A percentile compares a stretch with the other conserved stretches of the same genome.
These are phyloP conservation scores for Zingel zingel DNA, from an alignment of 2,113 vertebrate species.

Conservation along the genomic window DNA sequence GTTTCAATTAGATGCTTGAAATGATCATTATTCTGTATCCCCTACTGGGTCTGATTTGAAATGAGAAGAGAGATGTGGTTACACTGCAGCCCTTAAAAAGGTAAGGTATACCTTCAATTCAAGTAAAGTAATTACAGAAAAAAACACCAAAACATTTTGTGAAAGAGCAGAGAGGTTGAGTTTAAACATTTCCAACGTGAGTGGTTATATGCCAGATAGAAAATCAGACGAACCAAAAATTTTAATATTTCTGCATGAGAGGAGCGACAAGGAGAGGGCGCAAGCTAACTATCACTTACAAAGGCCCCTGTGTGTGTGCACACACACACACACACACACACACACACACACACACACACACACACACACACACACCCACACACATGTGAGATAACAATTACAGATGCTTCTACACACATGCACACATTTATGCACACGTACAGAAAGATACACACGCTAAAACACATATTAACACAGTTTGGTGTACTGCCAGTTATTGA, in stretches of 20 bases:
- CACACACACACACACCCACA: no score
- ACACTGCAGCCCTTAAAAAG: conserved; percentile 2
- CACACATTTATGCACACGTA: background rate
- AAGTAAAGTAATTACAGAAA: conserved; percentile 9
- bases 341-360: background rate
- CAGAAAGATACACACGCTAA: background rate
- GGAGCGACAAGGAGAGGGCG: conserved; percentile 40
- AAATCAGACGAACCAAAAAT: conserved; percentile 44
- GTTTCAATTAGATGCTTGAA: conserved; percentile 33
- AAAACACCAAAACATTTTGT: conserved; percentile 33
- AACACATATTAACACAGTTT: conserved; percentile 31
- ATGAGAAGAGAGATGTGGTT: conserved; percentile 18
- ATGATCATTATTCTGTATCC: conserved; percentile 10
- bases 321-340: conserved; percentile 20
- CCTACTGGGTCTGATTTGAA: conserved; percentile 18
- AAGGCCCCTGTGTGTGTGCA: conserved; percentile 16
- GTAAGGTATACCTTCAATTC: conserved; percentile 1
- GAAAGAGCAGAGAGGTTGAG: conserved; percentile 24
- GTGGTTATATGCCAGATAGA: conserved; percentile 25
- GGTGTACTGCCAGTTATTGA: conserved; percentile 56
- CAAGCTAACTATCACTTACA: conserved; percentile 54
- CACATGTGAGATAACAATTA: background rate
- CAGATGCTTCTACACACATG: conserved; percentile 24
- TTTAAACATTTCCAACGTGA: conserved; percentile 35
- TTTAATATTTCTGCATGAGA: conserved; percentile 46